phyloP scores from a whole-genome alignment of 2,113 vertebrate genomes.

The Oncorhynchus kisutch region DNA sequence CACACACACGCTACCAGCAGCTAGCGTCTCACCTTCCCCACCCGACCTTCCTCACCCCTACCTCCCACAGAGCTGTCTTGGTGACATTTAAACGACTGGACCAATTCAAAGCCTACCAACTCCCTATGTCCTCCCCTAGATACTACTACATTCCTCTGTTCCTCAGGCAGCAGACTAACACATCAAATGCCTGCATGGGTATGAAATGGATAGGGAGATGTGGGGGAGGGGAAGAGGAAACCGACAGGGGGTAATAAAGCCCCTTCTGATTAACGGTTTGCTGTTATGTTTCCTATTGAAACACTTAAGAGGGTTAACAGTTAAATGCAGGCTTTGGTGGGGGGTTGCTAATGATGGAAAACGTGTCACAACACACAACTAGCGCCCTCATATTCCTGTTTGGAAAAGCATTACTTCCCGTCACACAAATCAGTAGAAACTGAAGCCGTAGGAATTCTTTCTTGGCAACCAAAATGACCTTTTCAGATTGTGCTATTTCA shows the following conservation, averaged over 20 bases:
- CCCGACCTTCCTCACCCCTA: neutral
- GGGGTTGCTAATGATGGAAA: conserved; percentile 48
- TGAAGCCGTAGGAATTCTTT: neutral
- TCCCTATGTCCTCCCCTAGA: conserved; percentile 23
- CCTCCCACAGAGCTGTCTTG: neutral
- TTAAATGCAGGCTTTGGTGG: conserved; percentile 50
- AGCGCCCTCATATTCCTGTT: conserved; percentile 44
- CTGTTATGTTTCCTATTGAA: conserved; percentile 53
- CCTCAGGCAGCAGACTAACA: conserved; percentile 29
- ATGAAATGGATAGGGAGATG: conserved; percentile 56
- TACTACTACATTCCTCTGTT: conserved; percentile 28
- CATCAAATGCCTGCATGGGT: conserved; percentile 59
- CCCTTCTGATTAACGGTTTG: conserved; percentile 61
- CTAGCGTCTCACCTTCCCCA: neutral
- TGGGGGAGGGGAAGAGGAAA: conserved; percentile 37
- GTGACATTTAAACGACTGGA: neutral
- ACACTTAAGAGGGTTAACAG: conserved; percentile 57
- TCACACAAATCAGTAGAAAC: conserved; percentile 18
- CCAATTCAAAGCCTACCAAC: neutral
- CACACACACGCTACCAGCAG: too few species aligned
- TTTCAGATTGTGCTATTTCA: too few species aligned
- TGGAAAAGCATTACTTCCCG: conserved; percentile 49
- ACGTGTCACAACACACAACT: conserved; percentile 53
- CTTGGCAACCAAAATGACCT: too few species aligned
- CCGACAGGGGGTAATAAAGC: conserved; percentile 25